A percentile compares a stretch with the other conserved stretches of the same genome.
phyloP scores from a whole-genome alignment of 2,888 invertebrate species.

The Callyntrura guangdongensis region DNA sequence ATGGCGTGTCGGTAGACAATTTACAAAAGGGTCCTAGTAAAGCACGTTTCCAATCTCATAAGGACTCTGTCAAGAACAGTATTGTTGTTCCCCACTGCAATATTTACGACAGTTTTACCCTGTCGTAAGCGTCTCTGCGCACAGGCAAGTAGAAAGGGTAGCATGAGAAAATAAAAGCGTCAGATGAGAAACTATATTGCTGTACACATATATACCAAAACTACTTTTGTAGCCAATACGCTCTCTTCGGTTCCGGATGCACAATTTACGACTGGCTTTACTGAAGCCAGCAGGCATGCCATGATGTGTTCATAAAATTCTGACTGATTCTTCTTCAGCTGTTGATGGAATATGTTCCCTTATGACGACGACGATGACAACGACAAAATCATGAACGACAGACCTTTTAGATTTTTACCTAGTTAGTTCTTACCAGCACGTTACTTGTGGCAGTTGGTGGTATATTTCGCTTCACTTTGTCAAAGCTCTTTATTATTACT shows the following conservation, averaged over 20 bases:
- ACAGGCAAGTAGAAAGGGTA: background rate
- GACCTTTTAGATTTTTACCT: slow-evolving; percentile 48
- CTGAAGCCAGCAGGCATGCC: slow-evolving; percentile 31
- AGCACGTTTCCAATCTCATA: too few relatives aligned
- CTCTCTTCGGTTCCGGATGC: slow-evolving; percentile 55
- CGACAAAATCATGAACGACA: slow-evolving; percentile 53
- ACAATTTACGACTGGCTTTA: slow-evolving; percentile 52
- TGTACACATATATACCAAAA: background rate
- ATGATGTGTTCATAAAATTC: slow-evolving; percentile 51
- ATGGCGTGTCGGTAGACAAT: too few relatives aligned
- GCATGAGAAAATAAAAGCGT: background rate
- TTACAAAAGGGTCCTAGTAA: too few relatives aligned
- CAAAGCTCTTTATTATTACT: background rate
- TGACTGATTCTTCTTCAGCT: slow-evolving; percentile 46
- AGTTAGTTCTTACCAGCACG: slow-evolving; percentile 66
- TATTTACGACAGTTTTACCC: too few relatives aligned
- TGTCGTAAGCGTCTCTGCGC: background rate
- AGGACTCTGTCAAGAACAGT: too few relatives aligned
- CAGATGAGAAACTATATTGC: too few relatives aligned
- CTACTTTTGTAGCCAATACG: background rate
- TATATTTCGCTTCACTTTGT: slow-evolving; percentile 18
- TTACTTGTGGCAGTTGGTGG: slow-evolving; percentile 63
- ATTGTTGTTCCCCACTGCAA: background rate
- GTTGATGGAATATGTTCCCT: slow-evolving; percentile 48
- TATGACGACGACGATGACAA: slow-evolving; percentile 8